Evolutionary conservation across 2,888 invertebrate species (phyloP).

Genomic region (Agrilus cyanescens): DNA sequence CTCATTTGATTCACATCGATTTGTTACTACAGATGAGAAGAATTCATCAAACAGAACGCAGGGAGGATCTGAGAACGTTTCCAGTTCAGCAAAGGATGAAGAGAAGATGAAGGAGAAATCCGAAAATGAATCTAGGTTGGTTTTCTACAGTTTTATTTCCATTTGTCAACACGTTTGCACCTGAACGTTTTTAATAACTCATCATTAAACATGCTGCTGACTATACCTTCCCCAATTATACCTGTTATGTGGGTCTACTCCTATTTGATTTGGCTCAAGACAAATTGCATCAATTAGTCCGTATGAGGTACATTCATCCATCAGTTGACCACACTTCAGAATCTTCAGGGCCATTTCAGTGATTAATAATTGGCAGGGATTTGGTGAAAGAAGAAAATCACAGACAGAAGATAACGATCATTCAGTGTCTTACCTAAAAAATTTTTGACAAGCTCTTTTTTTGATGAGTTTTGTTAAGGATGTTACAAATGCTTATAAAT

Average conservation of each 20-base stretch:
- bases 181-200: constrained; percentile 8
- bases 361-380: no score
- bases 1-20: constrained; percentile 20
- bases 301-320: no score
- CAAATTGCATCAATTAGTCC: no score
- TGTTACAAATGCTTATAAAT: no score
- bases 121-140: constrained; percentile 15
- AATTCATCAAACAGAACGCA: constrained; percentile 17
- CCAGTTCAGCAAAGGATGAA: constrained; percentile 13
- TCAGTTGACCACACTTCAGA: no score
- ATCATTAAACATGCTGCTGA: constrained; percentile 14
- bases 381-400: no score
- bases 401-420: no score
- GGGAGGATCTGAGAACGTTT: constrained; percentile 11
- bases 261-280: no score
- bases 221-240: constrained; percentile 4
- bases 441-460: no score
- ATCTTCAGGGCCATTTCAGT: no score
- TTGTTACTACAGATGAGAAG: constrained; percentile 25
- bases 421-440: no score
- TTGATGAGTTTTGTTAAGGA: no score
- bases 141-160: constrained; percentile 9
- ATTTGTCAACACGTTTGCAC: constrained; percentile 6
- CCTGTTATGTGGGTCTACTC: background rate
- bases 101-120: constrained; percentile 10